Base-by-base conservation (phyloP, 2,113 vertebrate species). In the Oncorhynchus gorbuscha region DNA sequence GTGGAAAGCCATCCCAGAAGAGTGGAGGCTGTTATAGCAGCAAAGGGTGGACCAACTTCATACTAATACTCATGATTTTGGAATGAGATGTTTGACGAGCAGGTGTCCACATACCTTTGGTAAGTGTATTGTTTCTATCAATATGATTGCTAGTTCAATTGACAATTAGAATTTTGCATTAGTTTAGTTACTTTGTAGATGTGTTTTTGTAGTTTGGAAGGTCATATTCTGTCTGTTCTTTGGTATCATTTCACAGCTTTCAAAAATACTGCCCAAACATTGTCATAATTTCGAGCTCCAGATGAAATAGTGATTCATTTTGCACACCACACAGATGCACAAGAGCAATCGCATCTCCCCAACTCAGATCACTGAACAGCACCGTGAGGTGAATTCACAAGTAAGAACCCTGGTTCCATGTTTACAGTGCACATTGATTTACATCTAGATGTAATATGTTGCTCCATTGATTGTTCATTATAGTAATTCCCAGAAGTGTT, bases 401-500 rank as follows among this genome's bases (percentile, higher is more conserved):
- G 48, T 78, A 67, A n/a, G 18, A n/a, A 58, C 65, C 13, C 58
- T 26, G 71, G 48, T 61, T 76, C 58, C 69, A 14, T 55, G 75
- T 87, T 45, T 83, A 66, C 75, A 77, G 58, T 59, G n/a, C 71
- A 65, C 83, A 89, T 85, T 86, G 85, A 90, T 88, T 86, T 90
- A 89, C 86, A 86, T 91, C 85, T 88, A 82, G 86, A 88, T 84
- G 84, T 84, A 90, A 90, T 92, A 90, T 89, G 86, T 89, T 90
- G 89, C 91, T 91, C 83, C 86, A 91, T 92, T 92, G 91, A 92
- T 91, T 92, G 86, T 90, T 89, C 86, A 88, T 94, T 90, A 90
- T 92, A 89, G 81, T 79, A 78, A 83, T 88, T 91, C 88, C 87
- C 83, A 30, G 32, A 72, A 87, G 76, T 73, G 69, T 88, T 91